A percentile compares a stretch with the other conserved stretches of the same genome.
These are phyloP conservation scores for Metacarcinus magister DNA, from an alignment of 2,888 invertebrate genomes.

Conservation along the genomic window DNA sequence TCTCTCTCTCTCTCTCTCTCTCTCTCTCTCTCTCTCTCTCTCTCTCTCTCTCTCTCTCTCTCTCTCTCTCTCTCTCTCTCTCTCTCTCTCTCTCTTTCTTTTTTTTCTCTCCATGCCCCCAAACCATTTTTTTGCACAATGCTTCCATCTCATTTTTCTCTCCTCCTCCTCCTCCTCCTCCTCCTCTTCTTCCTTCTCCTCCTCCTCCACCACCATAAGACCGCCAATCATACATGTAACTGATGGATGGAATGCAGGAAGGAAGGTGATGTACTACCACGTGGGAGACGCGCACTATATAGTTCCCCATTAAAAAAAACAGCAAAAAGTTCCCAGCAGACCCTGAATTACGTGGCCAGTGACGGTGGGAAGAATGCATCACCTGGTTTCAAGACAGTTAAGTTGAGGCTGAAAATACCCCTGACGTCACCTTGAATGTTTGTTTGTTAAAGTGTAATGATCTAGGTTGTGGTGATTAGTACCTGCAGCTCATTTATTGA, in stretches of 20 bases:
- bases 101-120: background rate
- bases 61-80: background rate
- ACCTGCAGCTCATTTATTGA: background rate
- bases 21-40: too few relatives aligned
- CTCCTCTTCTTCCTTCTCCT: too few relatives aligned
- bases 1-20: too few relatives aligned
- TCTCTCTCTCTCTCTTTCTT: background rate
- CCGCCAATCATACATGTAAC: background rate
- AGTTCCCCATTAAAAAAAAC: background rate
- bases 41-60: too few relatives aligned
- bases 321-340: too few relatives aligned
- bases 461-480: background rate
- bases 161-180: too few relatives aligned
- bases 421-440: background rate
- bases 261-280: background rate
- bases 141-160: background rate
- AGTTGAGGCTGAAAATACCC: background rate
- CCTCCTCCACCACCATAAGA: too few relatives aligned
- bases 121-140: background rate
- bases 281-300: background rate
- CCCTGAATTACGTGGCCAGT: background rate
- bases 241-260: background rate
- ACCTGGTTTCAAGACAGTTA: background rate
- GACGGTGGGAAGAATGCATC: background rate
- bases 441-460: background rate